A percentile compares a stretch with the other conserved stretches of the same genome.
phyloP scores from a whole-genome alignment of 2,797 vertebrate genomes.

The Mormyrops boulengeri region DNA sequence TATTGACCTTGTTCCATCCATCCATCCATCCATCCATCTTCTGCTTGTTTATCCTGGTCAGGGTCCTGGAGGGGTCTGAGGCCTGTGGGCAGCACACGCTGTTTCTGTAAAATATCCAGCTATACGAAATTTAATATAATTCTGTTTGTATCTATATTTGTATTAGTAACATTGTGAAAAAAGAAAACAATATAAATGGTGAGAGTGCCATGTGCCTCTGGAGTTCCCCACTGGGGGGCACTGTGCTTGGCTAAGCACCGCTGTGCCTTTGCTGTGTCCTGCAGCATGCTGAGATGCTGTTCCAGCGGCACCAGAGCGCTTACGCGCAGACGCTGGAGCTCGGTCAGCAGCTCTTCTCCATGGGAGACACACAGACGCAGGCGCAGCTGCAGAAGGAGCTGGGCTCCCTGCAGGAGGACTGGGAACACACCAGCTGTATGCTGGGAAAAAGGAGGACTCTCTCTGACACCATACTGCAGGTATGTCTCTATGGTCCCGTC shows the following conservation, averaged over 20 bases:
- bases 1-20: not conserved
- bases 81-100: not conserved
- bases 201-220: not conserved
- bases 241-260: not conserved
- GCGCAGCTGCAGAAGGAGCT: conserved; percentile 61
- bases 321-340: conserved; percentile 67
- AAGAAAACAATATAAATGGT: not conserved
- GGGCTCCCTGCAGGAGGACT: conserved; percentile 64
- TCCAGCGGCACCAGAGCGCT: conserved; percentile 67
- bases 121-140: not conserved
- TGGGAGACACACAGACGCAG: conserved; percentile 53
- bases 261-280: not conserved
- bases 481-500: conserved; percentile 32
- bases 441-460: conserved; percentile 57
- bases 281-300: conserved; percentile 69
- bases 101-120: not conserved
- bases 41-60: not conserved
- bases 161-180: not conserved
- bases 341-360: conserved; percentile 66
- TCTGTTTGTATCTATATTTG: not conserved
- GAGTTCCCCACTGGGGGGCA: not conserved
- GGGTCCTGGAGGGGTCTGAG: not conserved
- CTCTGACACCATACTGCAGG: conserved; percentile 61
- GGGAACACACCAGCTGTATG: conserved; percentile 61
- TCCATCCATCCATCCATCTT: not conserved